A percentile compares a stretch with the other conserved stretches of the same genome.
These are phyloP conservation scores for Platysteira castanea DNA, from an alignment of 2,113 vertebrate species.

Conservation along the genomic window DNA sequence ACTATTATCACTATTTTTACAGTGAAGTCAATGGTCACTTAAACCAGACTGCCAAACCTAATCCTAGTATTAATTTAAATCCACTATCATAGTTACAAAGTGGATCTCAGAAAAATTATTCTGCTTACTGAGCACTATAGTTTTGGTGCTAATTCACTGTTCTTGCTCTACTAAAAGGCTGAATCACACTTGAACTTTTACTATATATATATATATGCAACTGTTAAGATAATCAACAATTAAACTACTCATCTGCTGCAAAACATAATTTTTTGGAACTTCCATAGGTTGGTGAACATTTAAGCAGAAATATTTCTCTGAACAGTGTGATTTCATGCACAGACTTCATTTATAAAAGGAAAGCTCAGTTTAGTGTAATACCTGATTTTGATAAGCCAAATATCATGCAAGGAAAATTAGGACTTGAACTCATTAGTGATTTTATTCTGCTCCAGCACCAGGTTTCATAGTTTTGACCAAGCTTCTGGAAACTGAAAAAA, in stretches of 20 bases:
- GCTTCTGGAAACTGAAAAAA: background rate
- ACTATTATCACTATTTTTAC: background rate
- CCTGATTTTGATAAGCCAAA: background rate
- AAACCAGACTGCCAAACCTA: background rate
- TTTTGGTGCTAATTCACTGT: background rate
- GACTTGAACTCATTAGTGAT: background rate
- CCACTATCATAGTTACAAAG: background rate
- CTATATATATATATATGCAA: background rate
- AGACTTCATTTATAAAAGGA: background rate
- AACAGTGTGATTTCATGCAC: background rate
- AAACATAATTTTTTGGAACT: background rate
- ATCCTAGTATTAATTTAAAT: background rate
- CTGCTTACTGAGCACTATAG: background rate
- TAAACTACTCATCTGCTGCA: background rate
- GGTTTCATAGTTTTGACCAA: background rate
- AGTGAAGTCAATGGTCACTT: background rate
- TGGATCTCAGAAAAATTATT: background rate
- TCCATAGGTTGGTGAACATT: background rate
- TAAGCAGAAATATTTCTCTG: background rate
- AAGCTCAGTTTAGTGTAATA: background rate
- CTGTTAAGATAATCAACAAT: background rate
- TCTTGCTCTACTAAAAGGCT: background rate
- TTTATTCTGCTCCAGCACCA: background rate
- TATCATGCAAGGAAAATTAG: background rate
- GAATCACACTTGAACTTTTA: background rate